Conservation (phyloP, 2,113 vertebrate species). For the Phylloscopus whistleri region DNA sequence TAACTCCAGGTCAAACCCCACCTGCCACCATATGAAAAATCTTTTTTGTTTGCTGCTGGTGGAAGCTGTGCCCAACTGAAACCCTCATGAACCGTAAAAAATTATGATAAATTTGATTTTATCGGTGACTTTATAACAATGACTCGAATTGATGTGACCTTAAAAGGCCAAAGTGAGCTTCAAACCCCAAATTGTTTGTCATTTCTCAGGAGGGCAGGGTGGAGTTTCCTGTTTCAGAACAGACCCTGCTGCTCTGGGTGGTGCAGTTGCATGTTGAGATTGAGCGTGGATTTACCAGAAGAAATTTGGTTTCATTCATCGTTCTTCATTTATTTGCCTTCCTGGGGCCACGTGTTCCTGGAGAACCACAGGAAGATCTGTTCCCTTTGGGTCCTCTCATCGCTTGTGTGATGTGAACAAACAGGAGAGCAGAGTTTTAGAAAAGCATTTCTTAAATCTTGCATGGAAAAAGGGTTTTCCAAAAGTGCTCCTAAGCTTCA, state of each 20-base stretch:
- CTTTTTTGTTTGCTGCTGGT: background rate
- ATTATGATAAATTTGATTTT: conserved; percentile 11
- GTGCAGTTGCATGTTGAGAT: conserved; percentile 47
- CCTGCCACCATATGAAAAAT: background rate
- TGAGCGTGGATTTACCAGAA: conserved; percentile 11
- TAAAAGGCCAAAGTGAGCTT: conserved; percentile 52
- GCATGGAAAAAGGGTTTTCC: background rate
- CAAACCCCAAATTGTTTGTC: conserved; percentile 62
- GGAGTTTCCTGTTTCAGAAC: conserved; percentile 69
- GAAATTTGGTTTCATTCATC: conserved; percentile 45
- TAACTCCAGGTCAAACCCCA: background rate
- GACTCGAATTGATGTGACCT: conserved; percentile 16
- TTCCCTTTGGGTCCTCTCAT: background rate
- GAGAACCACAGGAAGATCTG: background rate
- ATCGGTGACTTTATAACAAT: conserved; percentile 31
- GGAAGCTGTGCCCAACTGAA: background rate
- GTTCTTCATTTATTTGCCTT: background rate
- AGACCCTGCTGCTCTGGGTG: conserved; percentile 47
- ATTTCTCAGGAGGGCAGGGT: conserved; percentile 61
- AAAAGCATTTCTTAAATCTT: background rate
- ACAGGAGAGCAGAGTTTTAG: background rate
- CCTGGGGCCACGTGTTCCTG: background rate
- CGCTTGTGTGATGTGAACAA: background rate
- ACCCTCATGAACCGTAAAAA: background rate
- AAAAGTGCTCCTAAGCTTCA: background rate